These are phyloP conservation scores for Lucilia sericata DNA, from an alignment of 1,140 invertebrate species.

Conservation along the genomic window DNA sequence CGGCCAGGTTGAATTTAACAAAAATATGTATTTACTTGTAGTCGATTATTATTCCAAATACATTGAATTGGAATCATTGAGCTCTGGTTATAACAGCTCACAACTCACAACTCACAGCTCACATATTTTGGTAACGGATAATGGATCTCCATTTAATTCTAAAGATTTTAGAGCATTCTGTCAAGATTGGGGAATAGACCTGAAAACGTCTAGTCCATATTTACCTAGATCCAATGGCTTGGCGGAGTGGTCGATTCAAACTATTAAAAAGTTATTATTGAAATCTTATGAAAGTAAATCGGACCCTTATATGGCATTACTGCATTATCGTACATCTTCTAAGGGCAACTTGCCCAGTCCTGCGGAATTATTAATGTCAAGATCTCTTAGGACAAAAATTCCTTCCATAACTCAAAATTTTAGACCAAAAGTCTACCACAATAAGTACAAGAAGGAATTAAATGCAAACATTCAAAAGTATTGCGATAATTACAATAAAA, in stretches of 20 bases:
- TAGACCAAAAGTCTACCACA: neutral
- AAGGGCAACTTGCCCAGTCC: conserved; percentile 30
- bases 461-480: conserved; percentile 15
- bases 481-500: neutral
- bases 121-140: conserved; percentile 43
- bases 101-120: too few relatives aligned
- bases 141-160: conserved; percentile 45
- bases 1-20: conserved; percentile 33
- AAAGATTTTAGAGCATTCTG: conserved; percentile 64
- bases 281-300: conserved; percentile 39
- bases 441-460: neutral
- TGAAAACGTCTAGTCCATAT: conserved; percentile 62
- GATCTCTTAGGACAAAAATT: conserved; percentile 35
- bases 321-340: conserved; percentile 55
- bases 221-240: conserved; percentile 68
- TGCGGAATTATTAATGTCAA: conserved; percentile 31
- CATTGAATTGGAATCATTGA: conserved; percentile 44
- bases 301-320: conserved; percentile 52
- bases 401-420: conserved; percentile 20
- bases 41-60: conserved; percentile 48
- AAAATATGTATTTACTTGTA: conserved; percentile 38
- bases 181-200: conserved; percentile 63
- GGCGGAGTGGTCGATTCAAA: conserved; percentile 60
- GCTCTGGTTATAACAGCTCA: neutral
- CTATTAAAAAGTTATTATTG: conserved; percentile 57